Percentiles rank a stretch among this genome's conserved stretches.
phyloP scores from a whole-genome alignment of 2,113 vertebrate species.

The Paedocypris sp. region DNA sequence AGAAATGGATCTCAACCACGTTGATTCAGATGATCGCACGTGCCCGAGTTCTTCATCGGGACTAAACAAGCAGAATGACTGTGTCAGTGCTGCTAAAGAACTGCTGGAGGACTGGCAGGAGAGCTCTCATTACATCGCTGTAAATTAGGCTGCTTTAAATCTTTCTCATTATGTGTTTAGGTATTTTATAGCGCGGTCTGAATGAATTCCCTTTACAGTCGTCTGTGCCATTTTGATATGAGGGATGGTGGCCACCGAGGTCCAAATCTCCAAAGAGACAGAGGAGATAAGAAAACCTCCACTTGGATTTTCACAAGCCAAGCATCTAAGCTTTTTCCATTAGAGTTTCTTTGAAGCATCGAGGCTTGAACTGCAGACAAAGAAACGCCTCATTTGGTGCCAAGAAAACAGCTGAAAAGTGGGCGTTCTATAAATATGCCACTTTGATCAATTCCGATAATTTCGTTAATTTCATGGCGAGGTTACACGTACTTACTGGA shows the following conservation, averaged over 20 bases:
- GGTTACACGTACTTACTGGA: not conserved
- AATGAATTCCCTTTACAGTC: not conserved
- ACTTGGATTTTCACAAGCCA: not conserved
- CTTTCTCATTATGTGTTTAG: not conserved
- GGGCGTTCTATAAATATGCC: not conserved
- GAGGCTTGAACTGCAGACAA: not conserved
- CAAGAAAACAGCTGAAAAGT: not conserved
- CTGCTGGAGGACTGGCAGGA: no score
- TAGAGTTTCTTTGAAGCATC: constrained; percentile 7
- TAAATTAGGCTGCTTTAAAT: no score
- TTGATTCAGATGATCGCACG: constrained; percentile 29
- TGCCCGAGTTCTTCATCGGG: not conserved
- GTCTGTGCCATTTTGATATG: not conserved
- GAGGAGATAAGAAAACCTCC: not conserved
- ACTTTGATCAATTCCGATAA: constrained; percentile 3
- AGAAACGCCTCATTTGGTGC: not conserved
- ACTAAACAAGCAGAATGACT: not conserved
- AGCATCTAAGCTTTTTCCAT: constrained; percentile 7
- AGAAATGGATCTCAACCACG: no score
- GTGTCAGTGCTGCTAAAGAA: no score
- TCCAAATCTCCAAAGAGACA: constrained; percentile 3
- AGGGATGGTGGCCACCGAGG: not conserved
- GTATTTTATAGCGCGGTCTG: not conserved
- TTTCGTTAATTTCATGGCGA: not conserved
- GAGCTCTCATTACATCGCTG: no score